Percentiles rank a stretch among this genome's conserved stretches.
These are phyloP conservation scores for Pteropus rufus DNA, from an alignment of 2,797 vertebrate genomes.

Conservation along the genomic window DNA sequence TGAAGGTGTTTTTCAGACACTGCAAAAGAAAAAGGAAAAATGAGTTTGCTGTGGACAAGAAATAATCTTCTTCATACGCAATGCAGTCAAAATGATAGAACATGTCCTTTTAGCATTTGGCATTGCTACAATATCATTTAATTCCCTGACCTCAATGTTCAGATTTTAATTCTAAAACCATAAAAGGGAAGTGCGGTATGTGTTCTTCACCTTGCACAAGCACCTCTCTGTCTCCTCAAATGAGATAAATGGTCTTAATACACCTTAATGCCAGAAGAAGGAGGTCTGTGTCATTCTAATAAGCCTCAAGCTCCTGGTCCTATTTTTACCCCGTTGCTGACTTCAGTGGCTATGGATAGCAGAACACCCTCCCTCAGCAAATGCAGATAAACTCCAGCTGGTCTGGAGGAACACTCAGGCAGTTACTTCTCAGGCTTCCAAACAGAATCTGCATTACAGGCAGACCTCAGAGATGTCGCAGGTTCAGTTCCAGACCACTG, in stretches of 20 bases:
- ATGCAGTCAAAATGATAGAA: background rate
- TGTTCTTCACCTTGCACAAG: conserved; percentile 5
- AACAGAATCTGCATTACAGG: background rate
- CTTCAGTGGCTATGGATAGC: background rate
- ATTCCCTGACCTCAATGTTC: conserved; percentile 58
- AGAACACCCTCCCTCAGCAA: background rate
- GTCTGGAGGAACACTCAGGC: background rate
- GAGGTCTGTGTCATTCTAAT: conserved; percentile 9
- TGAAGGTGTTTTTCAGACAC: conserved; percentile 13
- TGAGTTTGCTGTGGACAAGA: background rate
- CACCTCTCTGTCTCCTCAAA: conserved; percentile 41
- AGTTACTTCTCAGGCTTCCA: background rate
- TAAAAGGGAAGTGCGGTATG: background rate
- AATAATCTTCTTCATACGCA: conserved; percentile 51
- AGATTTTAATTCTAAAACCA: conserved; percentile 44
- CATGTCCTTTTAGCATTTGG: background rate
- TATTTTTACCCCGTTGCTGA: conserved; percentile 15
- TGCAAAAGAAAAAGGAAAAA: conserved; percentile 38
- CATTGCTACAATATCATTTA: background rate
- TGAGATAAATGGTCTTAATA: conserved; percentile 49
- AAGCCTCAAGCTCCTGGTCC: background rate
- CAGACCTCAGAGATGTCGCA: background rate
- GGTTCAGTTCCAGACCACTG: background rate
- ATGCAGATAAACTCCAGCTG: background rate
- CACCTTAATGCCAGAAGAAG: background rate